Conservation (phyloP, 2,113 vertebrate genomes). For the Holacanthus passer region DNA sequence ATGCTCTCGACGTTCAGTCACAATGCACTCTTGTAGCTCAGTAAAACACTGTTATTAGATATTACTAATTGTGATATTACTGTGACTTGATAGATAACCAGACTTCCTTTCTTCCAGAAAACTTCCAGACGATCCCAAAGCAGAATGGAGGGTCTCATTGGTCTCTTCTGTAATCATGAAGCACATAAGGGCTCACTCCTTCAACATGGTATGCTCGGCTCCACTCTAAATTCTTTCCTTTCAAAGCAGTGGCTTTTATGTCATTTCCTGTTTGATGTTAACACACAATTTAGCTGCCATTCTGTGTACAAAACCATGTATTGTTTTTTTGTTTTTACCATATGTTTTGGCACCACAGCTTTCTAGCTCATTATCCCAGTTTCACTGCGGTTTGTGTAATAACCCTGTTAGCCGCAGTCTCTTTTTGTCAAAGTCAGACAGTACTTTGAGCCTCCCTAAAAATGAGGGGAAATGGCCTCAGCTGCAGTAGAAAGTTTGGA, state of each 20-base stretch:
- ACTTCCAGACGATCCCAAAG: constrained; percentile 90
- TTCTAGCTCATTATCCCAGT: constrained; percentile 40
- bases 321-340: constrained; percentile 44
- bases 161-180: constrained; percentile 84
- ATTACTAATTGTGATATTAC: background rate
- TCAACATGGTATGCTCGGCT: constrained; percentile 87
- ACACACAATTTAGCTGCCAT: constrained; percentile 10
- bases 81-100: constrained; percentile 19
- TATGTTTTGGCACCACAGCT: constrained; percentile 48
- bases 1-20: background rate
- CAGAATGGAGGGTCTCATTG: constrained; percentile 87
- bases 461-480: constrained; percentile 50
- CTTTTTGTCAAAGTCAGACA: constrained; percentile 56
- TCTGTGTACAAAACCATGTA: constrained; percentile 24
- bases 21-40: background rate
- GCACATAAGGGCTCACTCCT: constrained; percentile 83
- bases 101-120: constrained; percentile 80
- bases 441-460: constrained; percentile 56
- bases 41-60: background rate
- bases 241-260: constrained; percentile 36
- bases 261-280: constrained; percentile 47
- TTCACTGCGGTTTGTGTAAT: constrained; percentile 51
- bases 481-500: constrained; percentile 62
- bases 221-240: background rate
- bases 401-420: constrained; percentile 55